These are phyloP conservation scores for Diarsia mendica DNA, from an alignment of 2,888 invertebrate species.

Conservation along the genomic window DNA sequence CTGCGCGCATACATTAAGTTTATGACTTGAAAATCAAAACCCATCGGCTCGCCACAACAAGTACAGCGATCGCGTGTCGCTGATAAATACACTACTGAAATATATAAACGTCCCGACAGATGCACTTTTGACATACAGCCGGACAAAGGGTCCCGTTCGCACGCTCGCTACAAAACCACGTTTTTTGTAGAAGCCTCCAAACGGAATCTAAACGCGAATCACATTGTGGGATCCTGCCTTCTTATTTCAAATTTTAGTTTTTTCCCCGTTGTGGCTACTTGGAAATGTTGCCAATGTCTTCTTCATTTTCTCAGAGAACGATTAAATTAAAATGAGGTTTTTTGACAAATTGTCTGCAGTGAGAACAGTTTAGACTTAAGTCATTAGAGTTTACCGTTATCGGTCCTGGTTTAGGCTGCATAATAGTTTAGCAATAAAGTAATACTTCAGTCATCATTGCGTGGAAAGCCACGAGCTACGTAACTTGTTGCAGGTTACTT, in stretches of 20 bases:
- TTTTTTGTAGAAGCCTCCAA: constrained; percentile 82
- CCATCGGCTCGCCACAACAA: constrained; percentile 30
- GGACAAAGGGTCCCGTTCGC: constrained; percentile 85
- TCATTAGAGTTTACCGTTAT: constrained; percentile 50
- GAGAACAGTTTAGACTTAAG: constrained; percentile 45
- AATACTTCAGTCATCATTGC: not conserved
- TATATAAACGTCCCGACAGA: constrained; percentile 81
- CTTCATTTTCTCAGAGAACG: constrained; percentile 61
- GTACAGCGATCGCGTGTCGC: constrained; percentile 46
- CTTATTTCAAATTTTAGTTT: constrained; percentile 65
- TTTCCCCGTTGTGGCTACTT: constrained; percentile 61
- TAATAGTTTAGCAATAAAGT: not conserved
- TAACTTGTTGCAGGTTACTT: not conserved
- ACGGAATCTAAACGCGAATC: constrained; percentile 84
- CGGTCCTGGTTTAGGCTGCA: not conserved
- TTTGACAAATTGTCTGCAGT: constrained; percentile 45
- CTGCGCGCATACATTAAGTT: constrained; percentile 35
- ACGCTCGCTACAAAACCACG: constrained; percentile 82
- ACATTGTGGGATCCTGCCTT: constrained; percentile 81
- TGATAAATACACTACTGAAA: constrained; percentile 75
- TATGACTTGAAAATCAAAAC: constrained; percentile 43
- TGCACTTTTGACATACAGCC: constrained; percentile 81
- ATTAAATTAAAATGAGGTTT: constrained; percentile 61
- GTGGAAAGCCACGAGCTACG: not conserved
- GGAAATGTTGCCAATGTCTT: constrained; percentile 65